Evolutionary conservation across 53 echinoderm and acorn worm species (phyloP), one percentile per base, ranked within the genome.

Genomic region (Paelopatides confundens): DNA sequence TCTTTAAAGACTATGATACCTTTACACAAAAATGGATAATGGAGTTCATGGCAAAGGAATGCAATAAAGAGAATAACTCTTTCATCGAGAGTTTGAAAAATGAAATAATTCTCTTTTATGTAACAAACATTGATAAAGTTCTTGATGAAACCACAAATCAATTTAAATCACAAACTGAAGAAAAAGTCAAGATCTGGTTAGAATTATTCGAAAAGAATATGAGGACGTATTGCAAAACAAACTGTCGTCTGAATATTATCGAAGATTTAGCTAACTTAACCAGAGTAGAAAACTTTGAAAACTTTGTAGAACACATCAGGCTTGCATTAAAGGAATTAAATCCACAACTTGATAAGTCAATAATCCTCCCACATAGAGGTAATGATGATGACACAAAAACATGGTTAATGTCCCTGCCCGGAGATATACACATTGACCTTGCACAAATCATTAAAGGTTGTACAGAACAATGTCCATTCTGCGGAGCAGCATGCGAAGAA

Each of bases 1-100:
- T 78, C 52, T 48, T 78, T 15, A 47, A 78, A 31, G 31, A 78
- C 24, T 78, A 30, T 51, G 53, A 78, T 33, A 27, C 26, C 28
- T 78, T 51, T 51, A 33, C 47, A 18, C 29, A 79, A 53, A 79
- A 79, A 34, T 79, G 79, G 79, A 79, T 79, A 17, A 52, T 79
- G 79, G 48, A 79, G 51, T 79, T 79, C 32, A 46, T 79, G 15
- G 52, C 79, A 30, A 79, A 51, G 3, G 79, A 79, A 31, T 79
- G 79, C 52, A 79, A 79, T 21, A 79, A 53, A 51, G 34, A 11
- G 27, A n/a, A 79, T 79, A 46, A 26, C 18, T 54, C 79, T 30
- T 31, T 54, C 26, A 27, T 79, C n/a, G 29, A 53, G 34, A 79
- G 13, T 29, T 34, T 79, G 28, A 14, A 47, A 32, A 30, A 52